These are phyloP conservation scores for Rhinatrema bivittatum DNA, from an alignment of 2,797 vertebrate genomes.

Conservation along the genomic window DNA sequence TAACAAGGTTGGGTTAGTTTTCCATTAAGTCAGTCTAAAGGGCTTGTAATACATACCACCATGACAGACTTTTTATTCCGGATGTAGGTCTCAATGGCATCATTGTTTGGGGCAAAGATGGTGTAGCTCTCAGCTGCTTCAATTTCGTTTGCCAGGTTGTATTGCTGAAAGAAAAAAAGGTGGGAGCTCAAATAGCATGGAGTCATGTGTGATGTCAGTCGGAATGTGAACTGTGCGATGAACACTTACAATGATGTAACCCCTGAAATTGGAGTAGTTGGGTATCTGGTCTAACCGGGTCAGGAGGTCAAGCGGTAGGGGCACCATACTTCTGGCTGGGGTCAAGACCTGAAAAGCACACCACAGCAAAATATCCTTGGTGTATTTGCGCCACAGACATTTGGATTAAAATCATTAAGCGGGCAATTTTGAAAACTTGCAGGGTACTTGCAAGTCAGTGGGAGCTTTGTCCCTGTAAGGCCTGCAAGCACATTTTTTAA, in stretches of 20 bases:
- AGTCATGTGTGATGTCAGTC: not conserved
- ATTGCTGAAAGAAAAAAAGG: constrained; percentile 49
- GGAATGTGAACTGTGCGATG: not conserved
- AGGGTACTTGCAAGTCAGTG: no score
- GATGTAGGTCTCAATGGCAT: constrained; percentile 66
- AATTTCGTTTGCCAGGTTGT: constrained; percentile 63
- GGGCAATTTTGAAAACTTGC: no score
- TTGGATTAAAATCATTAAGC: no score
- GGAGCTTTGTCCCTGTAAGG: no score
- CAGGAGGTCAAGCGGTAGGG: constrained; percentile 62
- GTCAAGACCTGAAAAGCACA: constrained; percentile 68
- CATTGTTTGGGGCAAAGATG: constrained; percentile 75
- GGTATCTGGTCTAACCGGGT: constrained; percentile 66
- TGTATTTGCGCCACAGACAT: accelerated
- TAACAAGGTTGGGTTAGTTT: no score
- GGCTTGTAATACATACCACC: constrained; percentile 72
- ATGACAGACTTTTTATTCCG: constrained; percentile 43
- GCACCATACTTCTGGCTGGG: constrained; percentile 53
- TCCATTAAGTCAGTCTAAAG: no score
- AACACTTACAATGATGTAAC: constrained; percentile 63
- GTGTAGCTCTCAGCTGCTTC: constrained; percentile 67
- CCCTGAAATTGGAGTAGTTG: constrained; percentile 76
- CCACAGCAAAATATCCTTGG: not conserved
- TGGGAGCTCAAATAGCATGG: not conserved
- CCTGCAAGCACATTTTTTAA: no score